Evolutionary conservation across 2,888 invertebrate genomes (phyloP).

Genomic region (Acanthacorydalis orientalis): DNA sequence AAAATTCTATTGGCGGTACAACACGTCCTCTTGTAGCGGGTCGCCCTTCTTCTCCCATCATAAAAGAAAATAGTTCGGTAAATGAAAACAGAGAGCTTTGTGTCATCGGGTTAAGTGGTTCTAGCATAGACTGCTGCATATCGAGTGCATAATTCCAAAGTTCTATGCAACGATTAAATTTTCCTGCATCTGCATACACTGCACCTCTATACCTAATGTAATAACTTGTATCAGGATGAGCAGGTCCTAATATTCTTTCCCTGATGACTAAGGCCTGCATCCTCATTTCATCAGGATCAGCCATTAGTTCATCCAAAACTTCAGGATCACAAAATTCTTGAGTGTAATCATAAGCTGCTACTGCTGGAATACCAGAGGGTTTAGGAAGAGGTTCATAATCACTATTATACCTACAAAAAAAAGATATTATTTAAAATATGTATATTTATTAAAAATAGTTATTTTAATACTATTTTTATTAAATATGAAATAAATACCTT

Average conservation of each 20-base stretch:
- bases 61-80: constrained; percentile 86
- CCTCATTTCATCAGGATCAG: constrained; percentile 90
- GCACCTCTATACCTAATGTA: constrained; percentile 64
- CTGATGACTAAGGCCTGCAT: constrained; percentile 89
- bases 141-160: constrained; percentile 94
- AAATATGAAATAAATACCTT: constrained; percentile 31
- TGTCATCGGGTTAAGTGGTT: constrained; percentile 86
- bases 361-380: constrained; percentile 47
- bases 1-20: constrained; percentile 64
- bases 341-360: constrained; percentile 78
- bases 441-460: background rate
- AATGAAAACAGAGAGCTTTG: constrained; percentile 88
- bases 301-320: constrained; percentile 68
- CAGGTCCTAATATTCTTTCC: constrained; percentile 81
- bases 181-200: constrained; percentile 85
- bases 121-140: constrained; percentile 87
- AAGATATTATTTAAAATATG: constrained; percentile 4
- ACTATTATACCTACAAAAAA: constrained; percentile 32
- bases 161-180: constrained; percentile 80
- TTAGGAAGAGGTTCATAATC: constrained; percentile 56
- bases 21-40: constrained; percentile 47
- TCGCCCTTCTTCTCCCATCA: constrained; percentile 74
- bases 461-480: background rate
- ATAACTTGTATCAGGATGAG: constrained; percentile 93
- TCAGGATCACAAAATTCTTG: constrained; percentile 65